Percentiles rank a stretch among this genome's conserved stretches.
These are phyloP conservation scores for Lasiurus cinereus DNA, from an alignment of 2,113 vertebrate species.

Conservation along the genomic window DNA sequence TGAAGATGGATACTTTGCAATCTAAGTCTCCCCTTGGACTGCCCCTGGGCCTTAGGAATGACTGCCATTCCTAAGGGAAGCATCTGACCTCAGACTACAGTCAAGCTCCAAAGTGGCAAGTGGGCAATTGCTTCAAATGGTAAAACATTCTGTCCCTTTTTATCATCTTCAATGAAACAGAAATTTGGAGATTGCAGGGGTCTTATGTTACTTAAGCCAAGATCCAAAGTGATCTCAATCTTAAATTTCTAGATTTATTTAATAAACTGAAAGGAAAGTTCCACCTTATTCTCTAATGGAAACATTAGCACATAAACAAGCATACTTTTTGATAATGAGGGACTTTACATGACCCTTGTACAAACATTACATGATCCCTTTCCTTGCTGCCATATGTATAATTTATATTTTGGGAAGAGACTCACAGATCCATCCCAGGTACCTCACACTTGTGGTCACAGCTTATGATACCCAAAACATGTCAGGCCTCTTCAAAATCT, in stretches of 20 bases:
- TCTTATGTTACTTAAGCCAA: constrained; percentile 1
- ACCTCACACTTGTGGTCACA: neutral
- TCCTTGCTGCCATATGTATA: neutral
- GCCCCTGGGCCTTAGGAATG: neutral
- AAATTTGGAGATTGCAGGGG: neutral
- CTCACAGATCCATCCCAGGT: neutral
- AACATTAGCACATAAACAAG: constrained; percentile 28
- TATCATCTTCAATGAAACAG: neutral
- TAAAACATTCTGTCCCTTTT: neutral
- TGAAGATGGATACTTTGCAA: neutral
- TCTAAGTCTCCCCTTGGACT: neutral
- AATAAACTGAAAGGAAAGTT: constrained; percentile 21
- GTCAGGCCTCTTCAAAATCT: constrained; percentile 27
- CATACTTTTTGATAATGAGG: constrained; percentile 50
- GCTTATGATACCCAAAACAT: constrained; percentile 14
- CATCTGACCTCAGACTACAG: neutral
- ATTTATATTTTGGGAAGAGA: constrained; percentile 46
- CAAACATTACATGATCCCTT: constrained; percentile 1
- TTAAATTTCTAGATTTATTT: constrained; percentile 53
- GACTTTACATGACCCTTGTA: neutral
- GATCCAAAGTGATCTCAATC: neutral
- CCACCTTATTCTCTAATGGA: constrained; percentile 1
- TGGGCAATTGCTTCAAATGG: neutral
- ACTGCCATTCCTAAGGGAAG: neutral
- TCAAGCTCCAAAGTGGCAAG: neutral